Evolutionary conservation across 2,113 vertebrate genomes (phyloP).

Genomic region (Ivindomyrus marchei): DNA sequence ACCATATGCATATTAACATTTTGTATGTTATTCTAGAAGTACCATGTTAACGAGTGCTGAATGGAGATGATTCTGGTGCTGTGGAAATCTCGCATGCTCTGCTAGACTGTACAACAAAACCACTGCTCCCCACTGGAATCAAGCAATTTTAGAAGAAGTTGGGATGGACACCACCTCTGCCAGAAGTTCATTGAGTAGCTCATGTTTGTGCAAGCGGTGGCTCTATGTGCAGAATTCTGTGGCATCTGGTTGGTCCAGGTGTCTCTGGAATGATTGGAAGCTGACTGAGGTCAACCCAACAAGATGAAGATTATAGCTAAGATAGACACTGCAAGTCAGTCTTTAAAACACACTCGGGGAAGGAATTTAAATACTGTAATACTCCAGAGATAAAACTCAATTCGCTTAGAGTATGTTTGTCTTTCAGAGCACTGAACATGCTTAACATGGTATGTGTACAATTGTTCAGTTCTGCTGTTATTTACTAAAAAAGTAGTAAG

Average conservation of each 20-base stretch:
- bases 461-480: background rate
- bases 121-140: background rate
- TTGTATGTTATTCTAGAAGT: background rate
- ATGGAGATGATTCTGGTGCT: background rate
- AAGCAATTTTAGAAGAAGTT: background rate
- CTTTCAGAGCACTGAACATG: background rate
- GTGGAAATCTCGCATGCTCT: background rate
- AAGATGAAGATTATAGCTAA: background rate
- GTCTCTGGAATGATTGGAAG: background rate
- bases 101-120: background rate
- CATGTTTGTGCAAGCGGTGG: background rate
- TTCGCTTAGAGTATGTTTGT: background rate
- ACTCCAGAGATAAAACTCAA: background rate
- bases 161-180: background rate
- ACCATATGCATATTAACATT: background rate
- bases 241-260: background rate
- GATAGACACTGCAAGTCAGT: background rate
- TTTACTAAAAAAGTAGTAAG: background rate
- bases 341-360: background rate
- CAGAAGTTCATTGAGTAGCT: background rate
- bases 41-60: background rate
- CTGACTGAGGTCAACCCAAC: background rate
- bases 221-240: background rate
- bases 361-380: background rate
- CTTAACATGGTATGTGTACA: background rate